Base-by-base conservation (phyloP, 2,113 vertebrate genomes). In the Tachysurus fulvidraco region DNA sequence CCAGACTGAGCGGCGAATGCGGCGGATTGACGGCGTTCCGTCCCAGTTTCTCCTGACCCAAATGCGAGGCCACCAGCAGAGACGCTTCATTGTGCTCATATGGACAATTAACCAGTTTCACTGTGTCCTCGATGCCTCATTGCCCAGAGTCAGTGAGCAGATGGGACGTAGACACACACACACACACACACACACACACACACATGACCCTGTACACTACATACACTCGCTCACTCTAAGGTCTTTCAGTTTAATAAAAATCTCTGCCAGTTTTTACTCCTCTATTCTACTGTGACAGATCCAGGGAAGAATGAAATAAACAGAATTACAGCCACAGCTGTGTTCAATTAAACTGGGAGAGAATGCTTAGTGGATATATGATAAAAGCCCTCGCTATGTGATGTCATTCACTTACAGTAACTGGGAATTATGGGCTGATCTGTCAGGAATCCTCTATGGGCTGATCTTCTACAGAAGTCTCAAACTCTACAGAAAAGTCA, bases 11-110 rank as follows among this genome's bases (percentile, higher is more conserved):
- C 64, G 64, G n/a, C 82, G 60, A 36, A 85, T 52, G 54, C 30
- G 30, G 25, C 46, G 82, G 83, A 91, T 90, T 82, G 83, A 91
- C 86, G 74, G 54, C 7, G 21, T 81, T 85, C 55, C 36, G 89
- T 88, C 86, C 90, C 83, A 89, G 78, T 86, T 89, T 89, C 81
- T 89, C 86, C 77, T 92, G 89, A 90, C 90, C 90, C 80, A 88
- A 83, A 92, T 92, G 84, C 83, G n/a, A 83, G 89, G 64, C 88
- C 88, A 89, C 84, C 82, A 89, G 81, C 85, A 85, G 71, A 57
- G 81, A 87, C n/a, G 74, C 52, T 83, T 89, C 83, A 88, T 81
- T 86, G 82, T 83, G 19, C 85, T 86, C 82, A 86, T 64, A 84
- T 82, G 85, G 81, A 90, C 85, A 81, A 62, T 88, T 87, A 87